These are phyloP conservation scores for Cordilura impudica DNA, from an alignment of 2,888 invertebrate species.

Conservation along the genomic window DNA sequence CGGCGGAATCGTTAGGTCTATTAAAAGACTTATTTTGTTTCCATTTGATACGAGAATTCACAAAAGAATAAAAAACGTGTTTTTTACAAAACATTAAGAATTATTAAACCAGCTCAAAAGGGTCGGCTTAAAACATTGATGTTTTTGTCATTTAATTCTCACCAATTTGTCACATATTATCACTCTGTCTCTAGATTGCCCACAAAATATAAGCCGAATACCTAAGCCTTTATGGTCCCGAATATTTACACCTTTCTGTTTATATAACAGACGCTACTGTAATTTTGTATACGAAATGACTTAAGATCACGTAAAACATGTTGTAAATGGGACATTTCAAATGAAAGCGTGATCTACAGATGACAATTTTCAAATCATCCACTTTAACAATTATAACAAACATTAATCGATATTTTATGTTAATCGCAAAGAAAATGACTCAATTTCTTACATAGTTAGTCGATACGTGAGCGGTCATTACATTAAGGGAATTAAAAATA, in stretches of 20 bases:
- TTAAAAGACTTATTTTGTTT: too few species aligned
- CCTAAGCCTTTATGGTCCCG: constrained; percentile 23
- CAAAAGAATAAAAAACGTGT: too few species aligned
- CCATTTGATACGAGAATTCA: too few species aligned
- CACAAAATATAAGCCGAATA: not conserved
- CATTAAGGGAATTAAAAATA: not conserved
- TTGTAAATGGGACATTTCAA: constrained; percentile 12
- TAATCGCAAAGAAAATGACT: constrained; percentile 70
- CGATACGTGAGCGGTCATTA: constrained; percentile 50
- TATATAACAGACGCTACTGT: not conserved
- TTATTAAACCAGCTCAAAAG: not conserved
- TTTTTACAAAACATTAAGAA: not conserved
- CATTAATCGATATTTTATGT: constrained; percentile 70
- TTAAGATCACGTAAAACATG: constrained; percentile 35
- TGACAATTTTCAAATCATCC: constrained; percentile 42
- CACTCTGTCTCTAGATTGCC: not conserved
- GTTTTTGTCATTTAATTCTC: constrained; percentile 8
- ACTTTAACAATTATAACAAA: not conserved
- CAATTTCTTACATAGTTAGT: constrained; percentile 63
- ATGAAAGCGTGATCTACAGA: constrained; percentile 38
- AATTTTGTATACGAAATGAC: not conserved
- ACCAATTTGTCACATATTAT: constrained; percentile 24
- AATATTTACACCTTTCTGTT: constrained; percentile 17
- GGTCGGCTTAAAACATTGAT: not conserved
- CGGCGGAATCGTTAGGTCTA: too few species aligned